Base-by-base conservation (phyloP, 2,113 vertebrate genomes). In the Melanerpes aurifrons region DNA sequence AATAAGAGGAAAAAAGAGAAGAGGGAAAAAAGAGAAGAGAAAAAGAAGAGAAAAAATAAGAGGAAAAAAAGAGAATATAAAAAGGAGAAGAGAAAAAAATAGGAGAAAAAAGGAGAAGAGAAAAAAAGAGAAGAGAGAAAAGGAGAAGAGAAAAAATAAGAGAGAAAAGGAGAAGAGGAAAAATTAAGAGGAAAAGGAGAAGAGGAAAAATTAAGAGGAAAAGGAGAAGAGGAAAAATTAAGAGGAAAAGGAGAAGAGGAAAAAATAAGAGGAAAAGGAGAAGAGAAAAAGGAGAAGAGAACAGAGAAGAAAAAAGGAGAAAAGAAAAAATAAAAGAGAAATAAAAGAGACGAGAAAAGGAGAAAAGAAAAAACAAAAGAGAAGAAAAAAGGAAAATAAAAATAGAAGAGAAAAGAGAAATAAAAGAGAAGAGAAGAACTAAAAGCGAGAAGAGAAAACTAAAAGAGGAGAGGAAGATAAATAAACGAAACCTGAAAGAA, bases 41-140 rank as follows among this genome's bases (percentile, higher is more conserved):
- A 37, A 10, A 18, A 6, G 43, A 43, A 25, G 1, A 17, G 24
- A 80, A 92, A 93, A 97, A 61, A 17, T 19, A 89, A 61, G 45
- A 76, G 22, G 59, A 2, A 47, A 97, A 97, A 43, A 73, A 56
- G 87, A 57, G 92, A 97, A 97, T 21, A 75, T 92, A 93, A 97
- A 97, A 97, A 43, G 14, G 54, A 19, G 35, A 73, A 56, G 87
- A 57, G 92, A 97, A 97, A 97, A 98, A 59, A 20, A 59, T 47
- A 37, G 14, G 26, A 15, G 28, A 19, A 43, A 43, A 29, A 45
- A 7, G 25, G 9, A 62, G 9, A 29, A 29, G 29, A 43, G 19
- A 29, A 47, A 47, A 47, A 9, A 48, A 20, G 8, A 48, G 47
- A 5, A 28, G 26, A 37, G 10, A 12, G 12, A 11, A 22, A 73